Evolutionary conservation across 2,888 invertebrate species (phyloP), one percentile per base, ranked within the genome.

Genomic region (Chirona hameri): DNA sequence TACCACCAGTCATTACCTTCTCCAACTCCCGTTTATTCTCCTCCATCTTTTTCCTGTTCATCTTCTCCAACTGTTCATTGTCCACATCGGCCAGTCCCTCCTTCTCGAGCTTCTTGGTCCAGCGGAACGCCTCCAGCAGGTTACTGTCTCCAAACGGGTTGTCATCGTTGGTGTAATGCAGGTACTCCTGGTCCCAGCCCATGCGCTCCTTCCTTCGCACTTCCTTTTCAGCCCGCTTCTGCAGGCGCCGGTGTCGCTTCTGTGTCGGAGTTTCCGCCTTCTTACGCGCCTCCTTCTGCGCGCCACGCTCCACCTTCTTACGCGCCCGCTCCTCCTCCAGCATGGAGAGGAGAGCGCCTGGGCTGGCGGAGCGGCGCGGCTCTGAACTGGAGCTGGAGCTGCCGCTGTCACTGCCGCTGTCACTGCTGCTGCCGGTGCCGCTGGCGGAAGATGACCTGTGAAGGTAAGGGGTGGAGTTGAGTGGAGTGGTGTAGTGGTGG

Each of bases 91-190:
- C 91, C 0, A 96, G 90, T 0, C 99, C 99, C 87, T 98, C 97
- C 86, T 96, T 95, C 83, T 97, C 94, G 81, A 98, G 90, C 88
- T 99, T 99, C 89, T 99, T 99, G 39, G 91, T 91, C 99, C 99
- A 99, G 0, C 98, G 95, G 89, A 99, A 99, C 0, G 97, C 95
- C 57, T 98, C 94, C 10, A 98, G 91, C 69, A 99, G 91, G 86
- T 97, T 96, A 0, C 95, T 95, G 90, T 99, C 99, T 0, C 99
- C 99, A 88, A 99, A 99, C 0, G 99, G 99, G 89, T 99, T 99
- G 88, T 99, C 98, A 82, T 95, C 94, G 88, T 99, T 98, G 0
- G 99, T 98, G 87, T 99, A 99, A 87, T 97, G 96, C 84, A 97
- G 92, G 87, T 97, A 97, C 88, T 98, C 98, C 85, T 94, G 95